Conservation (phyloP, 2,888 invertebrate species). For the Tenthredo distinguenda region DNA sequence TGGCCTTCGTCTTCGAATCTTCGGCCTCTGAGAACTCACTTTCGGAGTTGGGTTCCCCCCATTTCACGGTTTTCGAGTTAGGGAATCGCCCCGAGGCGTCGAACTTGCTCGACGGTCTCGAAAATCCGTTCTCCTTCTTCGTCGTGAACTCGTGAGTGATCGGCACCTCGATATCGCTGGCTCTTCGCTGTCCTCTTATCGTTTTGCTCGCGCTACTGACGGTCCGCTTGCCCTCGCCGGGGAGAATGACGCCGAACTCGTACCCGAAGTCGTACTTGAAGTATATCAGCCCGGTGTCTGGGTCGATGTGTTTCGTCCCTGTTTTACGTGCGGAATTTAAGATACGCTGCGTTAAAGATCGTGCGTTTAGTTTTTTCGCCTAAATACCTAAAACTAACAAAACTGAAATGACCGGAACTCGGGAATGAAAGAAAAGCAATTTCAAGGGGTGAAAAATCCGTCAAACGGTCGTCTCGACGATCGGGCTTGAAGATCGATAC, state of each 20-base stretch:
- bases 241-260: slow-evolving; percentile 87
- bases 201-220: slow-evolving; percentile 76
- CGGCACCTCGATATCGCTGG: slow-evolving; percentile 84
- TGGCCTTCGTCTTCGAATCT: slow-evolving; percentile 76
- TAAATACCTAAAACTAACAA: neutral
- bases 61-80: slow-evolving; percentile 79
- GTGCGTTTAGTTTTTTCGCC: neutral
- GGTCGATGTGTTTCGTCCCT: slow-evolving; percentile 89
- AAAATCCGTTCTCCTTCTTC: slow-evolving; percentile 72
- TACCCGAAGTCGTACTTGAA: slow-evolving; percentile 92
- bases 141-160: slow-evolving; percentile 83
- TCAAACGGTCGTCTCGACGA: neutral
- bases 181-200: slow-evolving; percentile 80
- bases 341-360: neutral
- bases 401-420: neutral
- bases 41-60: slow-evolving; percentile 82
- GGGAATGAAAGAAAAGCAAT: neutral
- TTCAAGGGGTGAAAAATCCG: neutral
- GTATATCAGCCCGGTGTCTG: slow-evolving; percentile 88
- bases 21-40: slow-evolving; percentile 83
- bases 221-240: slow-evolving; percentile 82
- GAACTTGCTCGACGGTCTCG: slow-evolving; percentile 57
- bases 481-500: neutral
- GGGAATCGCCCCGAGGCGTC: slow-evolving; percentile 54
- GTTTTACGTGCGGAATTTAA: slow-evolving; percentile 55